Percentiles rank a stretch among this genome's conserved stretches.
Conservation (phyloP, 2,113 vertebrate species). For the Aptenodytes forsteri region DNA sequence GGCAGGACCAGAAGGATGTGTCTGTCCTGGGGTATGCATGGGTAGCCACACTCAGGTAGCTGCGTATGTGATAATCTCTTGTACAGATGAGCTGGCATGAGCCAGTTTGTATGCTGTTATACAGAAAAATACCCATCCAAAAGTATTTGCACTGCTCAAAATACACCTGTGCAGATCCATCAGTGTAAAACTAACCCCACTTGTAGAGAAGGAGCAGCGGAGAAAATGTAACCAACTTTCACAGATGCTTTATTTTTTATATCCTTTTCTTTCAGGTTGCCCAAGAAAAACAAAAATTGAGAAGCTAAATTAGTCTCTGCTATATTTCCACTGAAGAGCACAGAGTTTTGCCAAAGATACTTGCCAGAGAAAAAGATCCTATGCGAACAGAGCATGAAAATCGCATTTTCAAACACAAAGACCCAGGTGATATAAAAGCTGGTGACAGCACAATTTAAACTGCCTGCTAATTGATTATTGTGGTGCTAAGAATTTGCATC, state of each 20-base stretch:
- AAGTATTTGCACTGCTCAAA: neutral
- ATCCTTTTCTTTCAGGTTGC: neutral
- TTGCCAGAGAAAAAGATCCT: neutral
- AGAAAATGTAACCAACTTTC: neutral
- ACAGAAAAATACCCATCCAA: neutral
- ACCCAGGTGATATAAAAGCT: neutral
- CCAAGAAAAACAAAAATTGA: conserved; percentile 34
- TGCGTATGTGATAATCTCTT: neutral
- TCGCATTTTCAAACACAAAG: neutral
- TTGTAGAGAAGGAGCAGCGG: accelerated
- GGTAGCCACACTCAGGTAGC: neutral
- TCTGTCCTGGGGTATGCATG: neutral
- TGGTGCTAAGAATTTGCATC: neutral
- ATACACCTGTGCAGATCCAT: neutral
- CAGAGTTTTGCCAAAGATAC: neutral
- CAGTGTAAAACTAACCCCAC: neutral
- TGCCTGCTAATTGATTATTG: neutral
- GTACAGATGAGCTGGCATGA: neutral
- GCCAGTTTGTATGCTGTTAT: neutral
- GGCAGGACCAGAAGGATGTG: neutral
- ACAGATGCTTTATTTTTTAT: neutral
- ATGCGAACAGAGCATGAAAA: neutral
- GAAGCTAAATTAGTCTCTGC: neutral
- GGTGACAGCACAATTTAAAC: neutral
- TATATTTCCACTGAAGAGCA: neutral